phyloP scores from a whole-genome alignment of 2,113 vertebrate genomes.

The Seriola aureovittata region DNA sequence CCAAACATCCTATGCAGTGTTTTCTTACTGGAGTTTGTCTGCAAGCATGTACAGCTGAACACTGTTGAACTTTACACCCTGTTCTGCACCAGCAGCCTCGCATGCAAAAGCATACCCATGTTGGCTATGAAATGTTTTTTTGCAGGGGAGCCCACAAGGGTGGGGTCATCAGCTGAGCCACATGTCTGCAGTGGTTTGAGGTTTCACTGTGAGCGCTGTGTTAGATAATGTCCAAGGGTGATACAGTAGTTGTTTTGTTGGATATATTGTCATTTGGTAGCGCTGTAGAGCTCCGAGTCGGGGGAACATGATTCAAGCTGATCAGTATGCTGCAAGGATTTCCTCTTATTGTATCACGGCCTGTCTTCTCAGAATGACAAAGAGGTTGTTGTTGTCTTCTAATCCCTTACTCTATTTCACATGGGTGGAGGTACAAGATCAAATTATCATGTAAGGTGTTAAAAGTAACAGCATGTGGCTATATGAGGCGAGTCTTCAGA shows the following conservation, averaged over 20 bases:
- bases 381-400: constrained; percentile 11
- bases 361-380: background rate
- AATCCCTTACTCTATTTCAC: background rate
- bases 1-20: too few species aligned
- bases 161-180: background rate
- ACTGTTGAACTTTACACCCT: background rate
- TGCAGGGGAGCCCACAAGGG: constrained; percentile 30
- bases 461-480: background rate
- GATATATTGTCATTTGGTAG: too few species aligned
- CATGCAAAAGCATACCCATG: constrained; percentile 6
- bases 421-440: constrained; percentile 18
- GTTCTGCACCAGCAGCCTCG: constrained; percentile 14
- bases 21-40: too few species aligned
- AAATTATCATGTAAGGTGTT: constrained; percentile 3
- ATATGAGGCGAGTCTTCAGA: background rate
- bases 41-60: too few species aligned
- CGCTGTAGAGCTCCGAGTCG: background rate
- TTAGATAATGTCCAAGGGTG: background rate
- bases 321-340: constrained; percentile 9
- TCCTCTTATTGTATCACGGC: constrained; percentile 13
- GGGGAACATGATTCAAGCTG: background rate
- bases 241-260: too few species aligned
- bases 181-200: constrained; percentile 17
- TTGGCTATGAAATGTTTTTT: background rate
- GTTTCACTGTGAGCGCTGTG: constrained; percentile 22